Conservation (phyloP, 2,113 vertebrate species). For the Sula dactylatra region DNA sequence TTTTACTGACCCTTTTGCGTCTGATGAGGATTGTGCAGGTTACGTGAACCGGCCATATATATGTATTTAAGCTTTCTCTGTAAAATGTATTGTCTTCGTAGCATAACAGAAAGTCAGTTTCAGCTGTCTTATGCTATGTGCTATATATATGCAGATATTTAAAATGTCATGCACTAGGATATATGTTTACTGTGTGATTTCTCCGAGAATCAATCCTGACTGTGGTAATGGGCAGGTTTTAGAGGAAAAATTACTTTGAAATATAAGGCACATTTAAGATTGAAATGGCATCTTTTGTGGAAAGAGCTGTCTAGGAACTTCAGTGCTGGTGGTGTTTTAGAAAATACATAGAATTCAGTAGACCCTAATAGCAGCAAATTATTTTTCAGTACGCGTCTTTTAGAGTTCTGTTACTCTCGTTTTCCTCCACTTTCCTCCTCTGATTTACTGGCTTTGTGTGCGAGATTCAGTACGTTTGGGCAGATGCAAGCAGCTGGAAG, state of each 20-base stretch:
- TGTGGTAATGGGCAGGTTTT: neutral
- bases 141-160: neutral
- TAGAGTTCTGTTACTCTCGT: neutral
- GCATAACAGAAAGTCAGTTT: neutral
- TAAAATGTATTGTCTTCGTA: neutral
- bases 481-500: constrained; percentile 73
- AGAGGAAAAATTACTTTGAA: neutral
- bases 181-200: neutral
- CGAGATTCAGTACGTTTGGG: constrained; percentile 30
- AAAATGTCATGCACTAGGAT: neutral
- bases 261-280: neutral
- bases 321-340: neutral
- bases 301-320: neutral
- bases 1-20: neutral
- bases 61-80: neutral
- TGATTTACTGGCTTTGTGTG: constrained; percentile 56
- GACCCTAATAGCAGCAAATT: constrained; percentile 37
- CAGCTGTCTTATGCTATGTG: neutral
- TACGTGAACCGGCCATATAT: neutral
- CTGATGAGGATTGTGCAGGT: neutral
- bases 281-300: neutral
- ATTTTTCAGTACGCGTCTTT: neutral
- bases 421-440: constrained; percentile 27
- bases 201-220: neutral
- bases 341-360: neutral